Evolutionary conservation across 2,797 vertebrate genomes (phyloP), one percentile per base, ranked within the genome.

Genomic region (Simalia tracyae): DNA sequence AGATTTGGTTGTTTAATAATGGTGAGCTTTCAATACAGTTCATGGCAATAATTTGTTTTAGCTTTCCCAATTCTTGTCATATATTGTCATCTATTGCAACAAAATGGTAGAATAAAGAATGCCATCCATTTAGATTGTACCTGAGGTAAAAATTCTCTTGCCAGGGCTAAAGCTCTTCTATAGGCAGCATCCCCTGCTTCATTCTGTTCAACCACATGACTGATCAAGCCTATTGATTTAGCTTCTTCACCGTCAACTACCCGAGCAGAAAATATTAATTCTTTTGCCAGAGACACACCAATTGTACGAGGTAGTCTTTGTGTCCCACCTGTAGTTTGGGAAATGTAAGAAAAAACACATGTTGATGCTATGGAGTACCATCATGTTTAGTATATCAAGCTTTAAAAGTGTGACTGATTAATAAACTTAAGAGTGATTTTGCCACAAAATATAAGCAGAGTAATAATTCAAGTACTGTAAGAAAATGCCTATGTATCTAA

Each of bases 71-170:
- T 57, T 91, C 5, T 36, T 8, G 12, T 88, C 63, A 26, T 17
- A 22, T 50, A 12, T n/a, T 57, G 9, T 88, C 63, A 26, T 90
- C 22, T 63, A 22, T 60, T 46, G 17, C 11, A 84, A 12, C 50
- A 60, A 66, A 12, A 22, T 84, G 89, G 54, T 68, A 42, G 11
- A 76, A 93, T 90, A 93, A 36, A 11, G 0, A 3, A 91, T 50
- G 90, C 24, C 0, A 19, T 36, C 22, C 42, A 86, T 15, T 57
- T 59, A 57, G 42, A 5, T n/a, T 88, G 31, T 98, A 99, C 99
- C 99, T 99, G 99, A 97, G 98, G 98, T 97, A 98, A 98, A 95
- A 99, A 99, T 96, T 99, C 99, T 15, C 96, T 97, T 0, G 99
- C 98, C 0, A 99, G 97, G 91, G 98, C 98, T 94, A 99, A 96